Percentiles rank a stretch among this genome's conserved stretches.
Evolutionary conservation across 2,888 invertebrate genomes (phyloP).

Genomic region (Parasteatoda lunata): DNA sequence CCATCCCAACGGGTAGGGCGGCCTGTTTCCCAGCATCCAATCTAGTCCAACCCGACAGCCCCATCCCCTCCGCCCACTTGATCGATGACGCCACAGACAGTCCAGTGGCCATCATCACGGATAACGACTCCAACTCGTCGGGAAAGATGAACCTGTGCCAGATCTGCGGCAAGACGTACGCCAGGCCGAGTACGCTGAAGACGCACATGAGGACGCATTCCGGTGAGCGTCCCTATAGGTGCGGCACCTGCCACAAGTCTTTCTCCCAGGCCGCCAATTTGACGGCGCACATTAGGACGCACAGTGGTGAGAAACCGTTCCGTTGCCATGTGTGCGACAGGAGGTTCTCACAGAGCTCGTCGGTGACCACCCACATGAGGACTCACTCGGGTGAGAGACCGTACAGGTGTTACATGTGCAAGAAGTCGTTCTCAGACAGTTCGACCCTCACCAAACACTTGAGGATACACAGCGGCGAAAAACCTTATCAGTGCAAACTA

Average conservation of each 20-base stretch:
- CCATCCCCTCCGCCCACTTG: background rate
- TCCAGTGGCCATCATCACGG: background rate
- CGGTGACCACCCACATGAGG: constrained; percentile 98
- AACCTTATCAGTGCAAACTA: constrained; percentile 97
- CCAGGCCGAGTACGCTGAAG: constrained; percentile 95
- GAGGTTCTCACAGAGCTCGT: constrained; percentile 97
- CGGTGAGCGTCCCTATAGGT: constrained; percentile 92
- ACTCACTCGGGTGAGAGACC: constrained; percentile 95
- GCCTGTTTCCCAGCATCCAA: constrained; percentile 58
- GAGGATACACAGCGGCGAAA: constrained; percentile 91
- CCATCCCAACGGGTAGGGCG: constrained; percentile 58
- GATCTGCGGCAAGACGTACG: constrained; percentile 96
- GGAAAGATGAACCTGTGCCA: constrained; percentile 69
- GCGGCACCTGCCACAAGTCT: constrained; percentile 96
- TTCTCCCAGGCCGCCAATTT: constrained; percentile 99
- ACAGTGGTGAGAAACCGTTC: constrained; percentile 95
- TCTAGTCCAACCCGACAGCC: constrained; percentile 17
- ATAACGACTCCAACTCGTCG: constrained; percentile 25
- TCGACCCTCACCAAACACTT: constrained; percentile 96
- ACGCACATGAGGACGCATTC: constrained; percentile 97
- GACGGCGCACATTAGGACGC: constrained; percentile 92
- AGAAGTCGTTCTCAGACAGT: constrained; percentile 98
- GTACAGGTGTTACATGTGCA: constrained; percentile 91
- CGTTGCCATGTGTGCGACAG: constrained; percentile 91
- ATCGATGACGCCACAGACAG: background rate